Evolutionary conservation across 37 sponge, comb jelly and placozoan genomes (phyloP).

Genomic region (Crambe crambe): DNA sequence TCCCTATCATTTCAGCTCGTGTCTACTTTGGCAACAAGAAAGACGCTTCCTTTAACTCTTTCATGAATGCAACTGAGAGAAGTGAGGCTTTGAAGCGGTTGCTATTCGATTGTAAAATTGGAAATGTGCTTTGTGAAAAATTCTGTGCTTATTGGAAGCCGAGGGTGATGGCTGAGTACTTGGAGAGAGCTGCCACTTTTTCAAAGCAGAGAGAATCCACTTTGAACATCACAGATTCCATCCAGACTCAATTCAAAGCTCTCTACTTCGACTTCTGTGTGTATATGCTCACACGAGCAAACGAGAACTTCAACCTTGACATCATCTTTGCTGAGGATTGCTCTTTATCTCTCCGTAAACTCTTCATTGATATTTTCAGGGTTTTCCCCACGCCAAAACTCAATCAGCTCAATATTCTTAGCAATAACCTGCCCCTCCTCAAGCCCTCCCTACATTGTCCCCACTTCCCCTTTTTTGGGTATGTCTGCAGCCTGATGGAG

Average conservation of each 20-base stretch:
- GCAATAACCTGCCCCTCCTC: slow-evolving; percentile 1
- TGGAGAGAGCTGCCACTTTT: slow-evolving; percentile 62
- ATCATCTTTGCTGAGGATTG: slow-evolving; percentile 32
- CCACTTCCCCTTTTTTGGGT: slow-evolving; percentile 10
- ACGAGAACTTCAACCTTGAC: slow-evolving; percentile 64
- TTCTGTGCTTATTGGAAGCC: slow-evolving; percentile 75
- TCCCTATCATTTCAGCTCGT: slow-evolving; percentile 35
- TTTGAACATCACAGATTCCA: slow-evolving; percentile 68
- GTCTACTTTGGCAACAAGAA: slow-evolving; percentile 32
- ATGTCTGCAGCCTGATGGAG: slow-evolving; percentile 12
- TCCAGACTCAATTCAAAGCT: slow-evolving; percentile 62
- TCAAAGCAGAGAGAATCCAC: slow-evolving; percentile 60
- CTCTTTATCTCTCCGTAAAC: slow-evolving; percentile 9
- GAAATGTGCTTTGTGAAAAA: slow-evolving; percentile 45
- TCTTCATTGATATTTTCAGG: slow-evolving; percentile 59
- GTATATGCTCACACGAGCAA: slow-evolving; percentile 70
- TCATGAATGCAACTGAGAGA: slow-evolving; percentile 24
- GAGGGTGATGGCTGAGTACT: slow-evolving; percentile 56
- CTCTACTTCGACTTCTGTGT: slow-evolving; percentile 71
- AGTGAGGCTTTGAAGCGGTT: slow-evolving; percentile 30
- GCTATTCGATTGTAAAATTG: slow-evolving; percentile 54
- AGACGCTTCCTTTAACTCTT: slow-evolving; percentile 12
- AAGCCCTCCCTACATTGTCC: background rate
- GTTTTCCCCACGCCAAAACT: slow-evolving; percentile 56
- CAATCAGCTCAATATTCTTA: slow-evolving; percentile 27